Percentiles rank a stretch among this genome's conserved stretches.
Evolutionary conservation across 1,140 invertebrate genomes (phyloP).

Genomic region (Ruditapes philippinarum): DNA sequence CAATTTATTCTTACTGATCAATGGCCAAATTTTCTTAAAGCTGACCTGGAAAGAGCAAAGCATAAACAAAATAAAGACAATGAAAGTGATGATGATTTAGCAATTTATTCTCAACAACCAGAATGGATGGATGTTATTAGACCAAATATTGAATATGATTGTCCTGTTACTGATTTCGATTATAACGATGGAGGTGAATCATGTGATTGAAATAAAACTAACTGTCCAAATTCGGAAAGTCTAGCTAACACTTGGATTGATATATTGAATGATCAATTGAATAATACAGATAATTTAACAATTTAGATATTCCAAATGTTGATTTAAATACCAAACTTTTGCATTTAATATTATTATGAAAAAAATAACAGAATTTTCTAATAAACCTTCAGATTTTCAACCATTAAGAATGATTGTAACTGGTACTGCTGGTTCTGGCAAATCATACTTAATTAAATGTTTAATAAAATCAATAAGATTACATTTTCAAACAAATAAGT

Average conservation of each 20-base stretch:
- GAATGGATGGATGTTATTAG: conserved; percentile 65
- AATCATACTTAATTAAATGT: conserved; percentile 65
- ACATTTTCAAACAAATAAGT: conserved; percentile 61
- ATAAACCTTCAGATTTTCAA: not conserved
- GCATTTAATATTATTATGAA: conserved; percentile 58
- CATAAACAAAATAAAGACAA: not conserved
- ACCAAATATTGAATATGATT: conserved; percentile 46
- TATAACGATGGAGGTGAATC: conserved; percentile 67
- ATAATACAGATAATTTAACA: not conserved
- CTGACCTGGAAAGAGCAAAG: not conserved
- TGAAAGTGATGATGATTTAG: not conserved
- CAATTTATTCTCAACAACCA: conserved; percentile 36
- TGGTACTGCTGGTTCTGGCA: conserved; percentile 63
- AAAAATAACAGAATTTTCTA: not conserved
- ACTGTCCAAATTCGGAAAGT: not conserved
- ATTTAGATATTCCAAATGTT: not conserved
- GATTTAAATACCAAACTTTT: conserved; percentile 41
- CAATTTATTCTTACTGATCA: conserved; percentile 30
- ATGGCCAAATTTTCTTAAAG: conserved; percentile 68
- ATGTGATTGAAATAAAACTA: conserved; percentile 44
- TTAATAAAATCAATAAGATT: conserved; percentile 54
- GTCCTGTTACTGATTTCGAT: not conserved
- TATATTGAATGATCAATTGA: not conserved
- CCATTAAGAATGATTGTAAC: conserved; percentile 53
- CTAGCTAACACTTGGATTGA: not conserved